Conservation (phyloP, 2,888 invertebrate species). For the Heterodera filipjevi region DNA sequence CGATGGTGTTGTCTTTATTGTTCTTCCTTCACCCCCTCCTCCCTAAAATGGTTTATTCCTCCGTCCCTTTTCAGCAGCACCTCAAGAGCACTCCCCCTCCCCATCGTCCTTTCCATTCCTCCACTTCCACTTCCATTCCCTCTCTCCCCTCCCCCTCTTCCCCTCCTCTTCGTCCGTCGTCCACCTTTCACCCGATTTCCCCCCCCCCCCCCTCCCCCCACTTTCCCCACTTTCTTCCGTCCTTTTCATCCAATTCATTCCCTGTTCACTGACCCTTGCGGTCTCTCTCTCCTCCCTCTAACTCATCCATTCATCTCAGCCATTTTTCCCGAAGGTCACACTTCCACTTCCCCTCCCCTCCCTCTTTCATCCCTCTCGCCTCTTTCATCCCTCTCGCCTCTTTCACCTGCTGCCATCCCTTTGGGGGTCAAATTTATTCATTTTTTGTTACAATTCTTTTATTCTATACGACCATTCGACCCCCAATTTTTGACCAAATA, state of each 20-base stretch:
- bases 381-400: not conserved
- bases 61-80: not conserved
- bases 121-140: not conserved
- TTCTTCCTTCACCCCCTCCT: not conserved
- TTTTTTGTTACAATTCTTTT: not conserved
- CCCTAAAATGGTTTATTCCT: not conserved
- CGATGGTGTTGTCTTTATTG: not conserved
- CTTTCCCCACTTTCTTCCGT: not conserved
- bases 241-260: not conserved
- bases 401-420: conserved; percentile 12
- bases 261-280: not conserved
- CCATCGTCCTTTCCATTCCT: not conserved
- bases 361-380: not conserved
- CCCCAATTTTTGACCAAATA: conserved; percentile 7
- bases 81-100: conserved; percentile 12
- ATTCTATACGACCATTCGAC: not conserved
- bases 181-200: not conserved
- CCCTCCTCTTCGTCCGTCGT: not conserved
- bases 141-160: not conserved
- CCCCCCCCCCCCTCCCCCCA: not conserved
- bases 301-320: not conserved
- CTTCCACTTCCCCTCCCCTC: not conserved
- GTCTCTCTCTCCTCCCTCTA: not conserved
- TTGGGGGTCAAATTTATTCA: not conserved
- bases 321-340: conserved; percentile 18